These are phyloP conservation scores for Mnemiopsis leidyi DNA, from an alignment of 37 sponge, comb jelly and placozoan genomes.

Conservation along the genomic window DNA sequence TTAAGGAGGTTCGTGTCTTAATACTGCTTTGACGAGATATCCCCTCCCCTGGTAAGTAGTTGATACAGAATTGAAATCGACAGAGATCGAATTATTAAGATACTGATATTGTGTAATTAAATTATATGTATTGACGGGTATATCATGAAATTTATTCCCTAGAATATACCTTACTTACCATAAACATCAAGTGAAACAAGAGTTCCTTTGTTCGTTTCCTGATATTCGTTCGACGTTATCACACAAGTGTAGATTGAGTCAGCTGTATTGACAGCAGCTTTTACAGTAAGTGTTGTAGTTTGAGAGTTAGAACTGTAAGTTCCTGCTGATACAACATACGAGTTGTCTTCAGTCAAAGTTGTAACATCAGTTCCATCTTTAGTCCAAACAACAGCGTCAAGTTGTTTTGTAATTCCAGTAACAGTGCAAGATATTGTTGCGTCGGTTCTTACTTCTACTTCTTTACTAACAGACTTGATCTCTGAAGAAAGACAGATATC, in stretches of 20 bases:
- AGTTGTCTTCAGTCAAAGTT: not conserved
- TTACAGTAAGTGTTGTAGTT: not conserved
- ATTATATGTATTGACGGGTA: no score
- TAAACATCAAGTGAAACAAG: not conserved
- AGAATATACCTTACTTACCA: no score
- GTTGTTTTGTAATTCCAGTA: not conserved
- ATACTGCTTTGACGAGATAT: no score
- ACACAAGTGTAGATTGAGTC: not conserved
- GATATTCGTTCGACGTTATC: not conserved
- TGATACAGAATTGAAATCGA: no score
- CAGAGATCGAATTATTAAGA: no score
- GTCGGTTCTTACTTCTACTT: not conserved
- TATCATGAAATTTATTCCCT: no score
- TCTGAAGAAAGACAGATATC: not conserved
- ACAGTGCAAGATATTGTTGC: not conserved
- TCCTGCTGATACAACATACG: not conserved
- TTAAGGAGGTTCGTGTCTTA: no score
- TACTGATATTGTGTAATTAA: no score
- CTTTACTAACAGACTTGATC: not conserved
- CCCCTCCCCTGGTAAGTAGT: no score
- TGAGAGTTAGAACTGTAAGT: slow-evolving; percentile 25
- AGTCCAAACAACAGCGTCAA: not conserved
- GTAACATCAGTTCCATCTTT: not conserved
- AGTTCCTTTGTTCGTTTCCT: not conserved
- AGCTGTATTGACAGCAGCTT: not conserved